These are phyloP conservation scores for Beris chalybata DNA, from an alignment of 2,888 invertebrate species.

Conservation along the genomic window DNA sequence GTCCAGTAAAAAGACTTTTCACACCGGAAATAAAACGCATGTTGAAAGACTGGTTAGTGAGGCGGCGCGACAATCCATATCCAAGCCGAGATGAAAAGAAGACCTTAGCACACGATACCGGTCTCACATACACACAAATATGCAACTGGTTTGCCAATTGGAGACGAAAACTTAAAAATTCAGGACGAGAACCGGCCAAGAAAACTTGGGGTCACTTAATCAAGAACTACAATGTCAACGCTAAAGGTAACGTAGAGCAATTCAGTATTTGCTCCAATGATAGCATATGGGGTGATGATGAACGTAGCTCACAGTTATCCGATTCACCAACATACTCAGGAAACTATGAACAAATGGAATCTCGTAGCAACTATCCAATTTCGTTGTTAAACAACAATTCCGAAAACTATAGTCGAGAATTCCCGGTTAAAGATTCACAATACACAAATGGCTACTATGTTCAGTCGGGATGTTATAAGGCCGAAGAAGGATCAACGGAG, in stretches of 20 bases:
- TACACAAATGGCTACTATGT: conserved; percentile 29
- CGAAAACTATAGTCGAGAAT: conserved; percentile 5
- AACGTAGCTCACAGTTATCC: conserved; percentile 45
- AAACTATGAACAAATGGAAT: conserved; percentile 29
- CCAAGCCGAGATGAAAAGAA: conserved; percentile 78
- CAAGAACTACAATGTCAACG: conserved; percentile 70
- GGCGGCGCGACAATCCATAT: conserved; percentile 76
- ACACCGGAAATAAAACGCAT: conserved; percentile 78
- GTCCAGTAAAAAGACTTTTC: conserved; percentile 72
- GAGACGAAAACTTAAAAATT: conserved; percentile 76
- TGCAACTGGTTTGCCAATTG: conserved; percentile 83
- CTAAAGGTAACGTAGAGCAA: conserved; percentile 77
- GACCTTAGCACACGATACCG: conserved; percentile 70
- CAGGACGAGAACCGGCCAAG: conserved; percentile 68
- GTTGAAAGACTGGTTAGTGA: conserved; percentile 75
- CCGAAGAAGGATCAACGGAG: conserved; percentile 41
- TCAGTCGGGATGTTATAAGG: not conserved
- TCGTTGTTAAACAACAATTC: conserved; percentile 31
- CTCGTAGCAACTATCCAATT: conserved; percentile 30
- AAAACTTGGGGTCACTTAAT: conserved; percentile 75
- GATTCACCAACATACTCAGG: conserved; percentile 36
- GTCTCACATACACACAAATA: conserved; percentile 77
- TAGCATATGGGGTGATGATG: conserved; percentile 77
- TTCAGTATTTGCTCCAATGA: conserved; percentile 78
- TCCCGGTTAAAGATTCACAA: not conserved